These are phyloP conservation scores for Nannospalax galili DNA, from an alignment of 2,113 vertebrate species.

Conservation along the genomic window DNA sequence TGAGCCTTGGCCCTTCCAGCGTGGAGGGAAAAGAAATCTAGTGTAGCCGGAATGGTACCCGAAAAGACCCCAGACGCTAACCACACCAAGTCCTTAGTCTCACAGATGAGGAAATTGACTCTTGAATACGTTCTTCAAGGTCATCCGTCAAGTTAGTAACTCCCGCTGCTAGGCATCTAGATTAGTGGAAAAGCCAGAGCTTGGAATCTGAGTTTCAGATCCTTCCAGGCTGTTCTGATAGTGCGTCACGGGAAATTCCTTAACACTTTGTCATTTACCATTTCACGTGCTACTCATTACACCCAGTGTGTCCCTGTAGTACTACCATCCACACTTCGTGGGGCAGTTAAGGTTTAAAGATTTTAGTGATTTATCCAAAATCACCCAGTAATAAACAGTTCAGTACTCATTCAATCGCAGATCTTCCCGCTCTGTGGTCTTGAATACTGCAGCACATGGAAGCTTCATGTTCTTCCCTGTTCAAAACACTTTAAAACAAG, in stretches of 20 bases:
- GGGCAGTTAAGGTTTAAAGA: conserved; percentile 31
- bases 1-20: not conserved
- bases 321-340: not conserved
- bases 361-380: conserved; percentile 24
- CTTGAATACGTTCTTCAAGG: conserved; percentile 64
- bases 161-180: not conserved
- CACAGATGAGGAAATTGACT: conserved; percentile 48
- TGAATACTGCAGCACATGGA: not conserved
- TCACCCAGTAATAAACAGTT: conserved; percentile 2
- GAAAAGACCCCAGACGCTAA: not conserved
- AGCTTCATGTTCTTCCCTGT: not conserved
- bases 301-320: not conserved
- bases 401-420: conserved; percentile 45
- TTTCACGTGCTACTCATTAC: not conserved
- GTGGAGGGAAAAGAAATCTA: too few species aligned
- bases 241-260: not conserved
- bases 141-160: conserved; percentile 56
- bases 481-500: conserved; percentile 25
- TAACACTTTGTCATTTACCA: conserved; percentile 36
- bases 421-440: not conserved
- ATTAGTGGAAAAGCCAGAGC: not conserved
- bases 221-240: conserved; percentile 3
- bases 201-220: not conserved
- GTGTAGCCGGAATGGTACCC: not conserved
- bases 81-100: conserved; percentile 13